phyloP scores from a whole-genome alignment of 2,888 invertebrate species.

The Sesia bembeciformis region DNA sequence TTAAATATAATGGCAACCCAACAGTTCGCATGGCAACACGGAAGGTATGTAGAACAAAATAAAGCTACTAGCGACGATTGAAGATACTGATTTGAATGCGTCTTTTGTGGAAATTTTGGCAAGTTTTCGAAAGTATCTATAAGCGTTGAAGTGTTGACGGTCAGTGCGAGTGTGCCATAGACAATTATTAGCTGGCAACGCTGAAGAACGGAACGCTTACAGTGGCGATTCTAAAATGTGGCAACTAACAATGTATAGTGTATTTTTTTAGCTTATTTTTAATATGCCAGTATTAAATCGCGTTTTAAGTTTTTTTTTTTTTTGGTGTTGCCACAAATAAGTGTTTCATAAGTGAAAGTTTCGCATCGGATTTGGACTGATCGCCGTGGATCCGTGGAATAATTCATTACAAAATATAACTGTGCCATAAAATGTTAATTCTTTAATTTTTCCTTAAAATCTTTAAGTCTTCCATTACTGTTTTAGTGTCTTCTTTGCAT shows the following conservation, averaged over 20 bases:
- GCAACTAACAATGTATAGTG: not conserved
- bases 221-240: not conserved
- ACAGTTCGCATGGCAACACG: no score
- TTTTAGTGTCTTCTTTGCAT: not conserved
- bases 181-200: not conserved
- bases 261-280: not conserved
- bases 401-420: not conserved
- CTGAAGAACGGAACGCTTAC: not conserved
- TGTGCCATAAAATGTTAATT: not conserved
- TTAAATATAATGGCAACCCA: no score
- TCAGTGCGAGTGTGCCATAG: no score
- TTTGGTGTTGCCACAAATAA: conserved; percentile 4
- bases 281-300: not conserved
- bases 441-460: not conserved
- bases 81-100: no score
- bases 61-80: no score
- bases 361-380: not conserved
- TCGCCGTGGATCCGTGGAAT: not conserved
- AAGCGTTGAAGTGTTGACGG: no score
- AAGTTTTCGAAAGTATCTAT: no score
- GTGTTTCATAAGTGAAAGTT: not conserved
- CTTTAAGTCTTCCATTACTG: not conserved
- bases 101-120: no score
- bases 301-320: conserved; percentile 4
- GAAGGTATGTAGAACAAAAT: no score